These are phyloP conservation scores for Cryptotermes secundus DNA, from an alignment of 1,140 invertebrate species.

Conservation along the genomic window DNA sequence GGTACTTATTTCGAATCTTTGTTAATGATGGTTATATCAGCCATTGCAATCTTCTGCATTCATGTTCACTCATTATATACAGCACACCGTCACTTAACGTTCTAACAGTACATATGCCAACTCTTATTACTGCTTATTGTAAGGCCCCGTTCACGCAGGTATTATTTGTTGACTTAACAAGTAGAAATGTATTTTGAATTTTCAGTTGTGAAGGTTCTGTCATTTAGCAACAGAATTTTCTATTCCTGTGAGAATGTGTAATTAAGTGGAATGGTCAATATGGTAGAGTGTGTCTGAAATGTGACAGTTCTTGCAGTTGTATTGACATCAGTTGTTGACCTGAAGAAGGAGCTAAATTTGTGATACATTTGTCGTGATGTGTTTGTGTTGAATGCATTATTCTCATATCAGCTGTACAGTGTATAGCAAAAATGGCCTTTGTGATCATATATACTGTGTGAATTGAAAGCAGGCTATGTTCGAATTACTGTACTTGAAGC, in stretches of 20 bases:
- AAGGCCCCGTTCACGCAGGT: neutral
- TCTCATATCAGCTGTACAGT: neutral
- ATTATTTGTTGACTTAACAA: neutral
- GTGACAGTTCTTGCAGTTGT: neutral
- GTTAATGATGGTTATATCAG: too few species aligned
- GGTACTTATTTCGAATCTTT: too few species aligned
- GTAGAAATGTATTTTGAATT: neutral
- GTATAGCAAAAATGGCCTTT: conserved; percentile 14
- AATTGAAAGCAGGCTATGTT: neutral
- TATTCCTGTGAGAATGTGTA: neutral
- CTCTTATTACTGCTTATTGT: neutral
- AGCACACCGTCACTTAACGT: neutral
- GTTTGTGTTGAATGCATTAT: neutral
- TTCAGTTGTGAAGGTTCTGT: neutral
- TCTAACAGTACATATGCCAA: neutral
- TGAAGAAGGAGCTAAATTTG: neutral
- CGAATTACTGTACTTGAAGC: neutral
- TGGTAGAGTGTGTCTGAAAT: neutral
- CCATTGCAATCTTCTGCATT: neutral
- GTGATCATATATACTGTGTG: neutral
- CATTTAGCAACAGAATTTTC: neutral
- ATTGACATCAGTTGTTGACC: neutral
- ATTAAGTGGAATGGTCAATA: neutral
- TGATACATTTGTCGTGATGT: neutral
- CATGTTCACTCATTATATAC: neutral